phyloP scores from a whole-genome alignment of 1,140 invertebrate species.

The Tyrophagus putrescentiae region DNA sequence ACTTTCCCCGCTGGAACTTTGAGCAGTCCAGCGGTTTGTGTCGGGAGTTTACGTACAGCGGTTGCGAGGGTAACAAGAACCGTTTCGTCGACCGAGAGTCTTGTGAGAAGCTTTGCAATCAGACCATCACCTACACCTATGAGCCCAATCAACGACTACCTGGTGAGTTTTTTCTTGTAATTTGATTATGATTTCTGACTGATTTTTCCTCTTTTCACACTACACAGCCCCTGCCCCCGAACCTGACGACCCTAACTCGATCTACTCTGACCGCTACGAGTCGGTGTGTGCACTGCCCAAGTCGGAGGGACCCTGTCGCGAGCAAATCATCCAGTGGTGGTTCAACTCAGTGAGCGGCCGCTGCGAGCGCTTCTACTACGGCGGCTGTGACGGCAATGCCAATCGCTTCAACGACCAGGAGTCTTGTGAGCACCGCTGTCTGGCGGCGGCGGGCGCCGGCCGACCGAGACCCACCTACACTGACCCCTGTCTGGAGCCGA shows the following conservation, averaged over 20 bases:
- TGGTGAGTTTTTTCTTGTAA: neutral
- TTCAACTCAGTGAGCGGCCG: slow-evolving; percentile 54
- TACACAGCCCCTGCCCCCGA: neutral
- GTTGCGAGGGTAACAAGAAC: slow-evolving; percentile 62
- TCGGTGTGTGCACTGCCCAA: slow-evolving; percentile 54
- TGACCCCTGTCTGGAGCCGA: slow-evolving; percentile 10
- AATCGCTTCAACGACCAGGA: slow-evolving; percentile 67
- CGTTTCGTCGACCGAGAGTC: slow-evolving; percentile 57
- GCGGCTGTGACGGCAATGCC: slow-evolving; percentile 71
- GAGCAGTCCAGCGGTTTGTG: slow-evolving; percentile 45
- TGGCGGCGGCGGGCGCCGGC: slow-evolving; percentile 25
- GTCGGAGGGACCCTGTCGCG: slow-evolving; percentile 56
- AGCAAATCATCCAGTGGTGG: slow-evolving; percentile 66
- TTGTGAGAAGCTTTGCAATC: slow-evolving; percentile 51
- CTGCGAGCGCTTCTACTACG: slow-evolving; percentile 68
- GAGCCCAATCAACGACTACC: neutral
- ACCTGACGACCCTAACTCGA: no score
- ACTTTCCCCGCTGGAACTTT: slow-evolving; percentile 54
- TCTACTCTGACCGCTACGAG: neutral
- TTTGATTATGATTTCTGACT: neutral
- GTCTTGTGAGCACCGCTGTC: slow-evolving; percentile 57
- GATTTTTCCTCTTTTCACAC: neutral
- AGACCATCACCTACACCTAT: neutral
- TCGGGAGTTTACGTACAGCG: slow-evolving; percentile 48
- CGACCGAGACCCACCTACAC: slow-evolving; percentile 15